Evolutionary conservation across 2,797 vertebrate genomes (phyloP).

Genomic region (Delichon dasypus): DNA sequence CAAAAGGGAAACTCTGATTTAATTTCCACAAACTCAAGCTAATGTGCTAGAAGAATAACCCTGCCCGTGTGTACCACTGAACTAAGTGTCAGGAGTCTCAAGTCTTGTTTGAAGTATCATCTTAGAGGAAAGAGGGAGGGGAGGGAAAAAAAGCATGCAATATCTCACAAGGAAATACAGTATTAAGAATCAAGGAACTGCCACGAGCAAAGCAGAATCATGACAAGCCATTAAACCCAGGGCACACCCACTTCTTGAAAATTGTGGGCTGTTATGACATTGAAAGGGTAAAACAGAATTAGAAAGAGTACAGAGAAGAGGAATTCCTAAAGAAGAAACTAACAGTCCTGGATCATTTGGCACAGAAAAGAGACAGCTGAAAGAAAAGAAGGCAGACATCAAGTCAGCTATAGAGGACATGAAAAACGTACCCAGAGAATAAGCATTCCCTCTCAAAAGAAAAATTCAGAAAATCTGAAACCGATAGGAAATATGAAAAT

Average conservation of each 20-base stretch:
- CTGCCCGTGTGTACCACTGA: background rate
- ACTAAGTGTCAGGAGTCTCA: background rate
- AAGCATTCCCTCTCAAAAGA: background rate
- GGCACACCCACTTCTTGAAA: conserved; percentile 29
- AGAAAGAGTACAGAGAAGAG: background rate
- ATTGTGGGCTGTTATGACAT: background rate
- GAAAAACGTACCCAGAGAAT: background rate
- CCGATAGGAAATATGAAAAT: rapidly evolving
- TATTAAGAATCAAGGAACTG: conserved; percentile 19
- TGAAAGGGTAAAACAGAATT: background rate
- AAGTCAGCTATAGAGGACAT: background rate
- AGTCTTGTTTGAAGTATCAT: background rate
- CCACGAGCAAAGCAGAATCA: conserved; percentile 20
- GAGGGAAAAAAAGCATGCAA: background rate
- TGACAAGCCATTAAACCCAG: conserved; percentile 22
- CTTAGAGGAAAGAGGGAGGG: background rate
- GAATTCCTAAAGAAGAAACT: conserved; percentile 10
- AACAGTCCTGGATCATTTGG: background rate
- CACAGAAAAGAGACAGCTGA: background rate
- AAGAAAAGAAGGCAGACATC: background rate
- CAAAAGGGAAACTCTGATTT: background rate
- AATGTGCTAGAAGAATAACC: background rate
- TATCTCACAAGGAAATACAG: background rate
- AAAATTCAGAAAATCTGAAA: background rate
- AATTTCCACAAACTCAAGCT: background rate